Percentiles rank a stretch among this genome's conserved stretches.
phyloP scores from a whole-genome alignment of 2,113 vertebrate species.

The Ceuthmochares aereus region DNA sequence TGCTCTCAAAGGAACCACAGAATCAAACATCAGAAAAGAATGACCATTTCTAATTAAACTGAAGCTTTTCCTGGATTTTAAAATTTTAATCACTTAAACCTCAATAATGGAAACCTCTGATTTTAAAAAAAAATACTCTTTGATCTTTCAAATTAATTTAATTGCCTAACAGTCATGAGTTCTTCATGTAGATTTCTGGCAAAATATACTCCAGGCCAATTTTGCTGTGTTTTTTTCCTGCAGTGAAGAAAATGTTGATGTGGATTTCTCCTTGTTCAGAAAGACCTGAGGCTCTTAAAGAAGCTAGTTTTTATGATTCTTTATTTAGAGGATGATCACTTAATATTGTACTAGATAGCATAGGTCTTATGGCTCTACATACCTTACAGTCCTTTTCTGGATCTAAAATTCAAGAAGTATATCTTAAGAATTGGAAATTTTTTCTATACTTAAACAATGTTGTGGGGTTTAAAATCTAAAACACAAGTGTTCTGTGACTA shows the following conservation, averaged over 20 bases:
- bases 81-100: not conserved
- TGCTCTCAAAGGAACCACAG: not conserved
- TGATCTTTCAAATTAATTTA: not conserved
- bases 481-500: not conserved
- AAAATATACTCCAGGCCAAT: not conserved
- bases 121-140: not conserved
- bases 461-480: not conserved
- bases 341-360: not conserved
- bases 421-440: not conserved
- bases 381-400: not conserved
- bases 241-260: not conserved
- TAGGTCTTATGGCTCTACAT: not conserved
- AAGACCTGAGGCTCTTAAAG: not conserved
- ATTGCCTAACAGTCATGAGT: not conserved
- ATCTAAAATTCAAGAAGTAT: not conserved
- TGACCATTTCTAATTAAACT: not conserved
- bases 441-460: not conserved
- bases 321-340: not conserved
- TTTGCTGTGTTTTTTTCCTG: not conserved
- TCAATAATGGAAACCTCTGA: not conserved
- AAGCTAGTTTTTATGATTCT: not conserved
- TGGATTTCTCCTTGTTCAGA: not conserved
- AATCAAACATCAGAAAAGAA: not conserved
- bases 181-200: not conserved
- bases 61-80: not conserved